Evolutionary conservation across 2,113 vertebrate species (phyloP).

Genomic region (Cynopterus brachyotis): DNA sequence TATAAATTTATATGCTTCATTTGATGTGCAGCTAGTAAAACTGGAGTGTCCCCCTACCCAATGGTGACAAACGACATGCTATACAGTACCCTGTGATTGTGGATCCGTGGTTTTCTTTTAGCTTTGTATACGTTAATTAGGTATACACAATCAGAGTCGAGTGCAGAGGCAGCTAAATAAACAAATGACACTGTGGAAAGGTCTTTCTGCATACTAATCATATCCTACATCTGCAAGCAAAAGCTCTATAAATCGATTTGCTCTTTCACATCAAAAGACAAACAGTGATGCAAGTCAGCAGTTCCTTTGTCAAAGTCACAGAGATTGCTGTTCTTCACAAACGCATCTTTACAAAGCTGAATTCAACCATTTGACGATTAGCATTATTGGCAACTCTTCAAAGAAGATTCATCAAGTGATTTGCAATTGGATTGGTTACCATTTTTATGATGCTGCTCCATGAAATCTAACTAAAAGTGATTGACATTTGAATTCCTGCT

Average conservation of each 20-base stretch:
- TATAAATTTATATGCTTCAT: conserved; percentile 61
- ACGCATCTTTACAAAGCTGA: conserved; percentile 91
- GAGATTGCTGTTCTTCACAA: conserved; percentile 96
- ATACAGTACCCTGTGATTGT: conserved; percentile 79
- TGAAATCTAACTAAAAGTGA: conserved; percentile 88
- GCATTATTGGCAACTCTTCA: conserved; percentile 98
- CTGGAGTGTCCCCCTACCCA: conserved; percentile 45
- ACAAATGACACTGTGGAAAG: conserved; percentile 91
- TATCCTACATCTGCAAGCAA: conserved; percentile 92
- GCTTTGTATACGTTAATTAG: conserved; percentile 90
- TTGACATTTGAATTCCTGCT: conserved; percentile 86
- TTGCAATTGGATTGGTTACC: conserved; percentile 89
- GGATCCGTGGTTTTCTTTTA: conserved; percentile 81
- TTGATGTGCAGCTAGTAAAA: conserved; percentile 72
- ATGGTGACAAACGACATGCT: conserved; percentile 75
- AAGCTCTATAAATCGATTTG: conserved; percentile 98
- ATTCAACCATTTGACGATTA: conserved; percentile 95
- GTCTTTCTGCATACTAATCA: conserved; percentile 96
- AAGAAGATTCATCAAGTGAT: conserved; percentile 95
- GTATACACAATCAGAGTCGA: conserved; percentile 87
- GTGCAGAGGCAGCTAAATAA: conserved; percentile 91
- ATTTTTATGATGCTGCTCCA: conserved; percentile 86
- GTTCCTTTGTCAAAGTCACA: conserved; percentile 99
- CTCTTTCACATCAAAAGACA: conserved; percentile 99
- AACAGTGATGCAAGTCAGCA: conserved; percentile 99